Evolutionary conservation across 2,113 vertebrate genomes (phyloP).

Genomic region (Oriolus oriolus): DNA sequence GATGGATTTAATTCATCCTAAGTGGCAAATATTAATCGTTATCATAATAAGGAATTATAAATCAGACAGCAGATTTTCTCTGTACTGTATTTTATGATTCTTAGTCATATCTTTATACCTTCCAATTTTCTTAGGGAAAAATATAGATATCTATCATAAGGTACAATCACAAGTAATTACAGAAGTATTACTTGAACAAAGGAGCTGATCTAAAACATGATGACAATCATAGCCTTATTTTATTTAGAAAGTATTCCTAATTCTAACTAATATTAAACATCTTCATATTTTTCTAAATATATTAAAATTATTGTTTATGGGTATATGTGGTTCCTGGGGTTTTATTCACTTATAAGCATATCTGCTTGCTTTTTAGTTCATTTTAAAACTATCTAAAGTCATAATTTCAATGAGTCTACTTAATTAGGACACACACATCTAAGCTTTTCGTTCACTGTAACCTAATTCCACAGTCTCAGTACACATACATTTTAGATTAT

Average conservation of each 20-base stretch:
- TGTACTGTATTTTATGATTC: neutral
- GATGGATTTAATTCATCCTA: neutral
- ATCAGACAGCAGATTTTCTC: neutral
- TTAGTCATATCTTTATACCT: neutral
- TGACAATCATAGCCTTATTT: neutral
- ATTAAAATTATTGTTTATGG: neutral
- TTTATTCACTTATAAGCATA: neutral
- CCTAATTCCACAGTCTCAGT: neutral
- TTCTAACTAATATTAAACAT: neutral
- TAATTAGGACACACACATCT: neutral
- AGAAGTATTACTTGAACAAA: neutral
- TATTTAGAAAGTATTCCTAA: neutral
- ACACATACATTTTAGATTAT: neutral
- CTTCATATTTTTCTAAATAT: neutral
- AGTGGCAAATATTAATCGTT: neutral
- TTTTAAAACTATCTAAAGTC: neutral
- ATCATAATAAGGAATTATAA: neutral
- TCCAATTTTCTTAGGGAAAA: neutral
- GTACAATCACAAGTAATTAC: neutral
- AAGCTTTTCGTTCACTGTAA: neutral
- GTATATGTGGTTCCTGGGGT: rapidly evolving
- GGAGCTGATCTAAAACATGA: neutral
- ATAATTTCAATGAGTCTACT: neutral
- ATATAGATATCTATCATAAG: neutral
- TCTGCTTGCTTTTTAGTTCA: neutral